Base-by-base conservation (phyloP, 2,888 invertebrate genomes). In the Lypha dubia region DNA sequence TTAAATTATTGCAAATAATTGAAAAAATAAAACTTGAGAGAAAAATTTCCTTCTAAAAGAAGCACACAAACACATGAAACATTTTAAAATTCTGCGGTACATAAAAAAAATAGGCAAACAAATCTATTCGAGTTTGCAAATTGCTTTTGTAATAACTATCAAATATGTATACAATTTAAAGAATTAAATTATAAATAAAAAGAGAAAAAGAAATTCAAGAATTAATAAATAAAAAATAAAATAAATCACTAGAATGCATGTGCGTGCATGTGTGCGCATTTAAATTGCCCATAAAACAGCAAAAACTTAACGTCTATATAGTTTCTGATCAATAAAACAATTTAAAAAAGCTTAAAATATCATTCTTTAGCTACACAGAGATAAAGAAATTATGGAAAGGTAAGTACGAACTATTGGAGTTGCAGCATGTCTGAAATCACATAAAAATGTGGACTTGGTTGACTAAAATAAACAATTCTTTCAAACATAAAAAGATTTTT, bases 311-410 rank as follows among this genome's bases (percentile, higher is more conserved):
- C 13, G 63, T 56, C 63, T 65, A 80, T 65, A 74, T 79, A 81
- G 81, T 84, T 84, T 84, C 77, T 79, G 77, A 74, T 74, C 70
- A 84, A 84, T 81, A 84, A 84, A 83, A 79, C 53, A 17, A 79
- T 84, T 84, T 81, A 56, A 84, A 81, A 81, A 74, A 77, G 84
- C 84, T 81, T 84, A 77, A 74, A 60, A 20, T 8, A 76, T 49
- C 41, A 3, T 24, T 73, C 24, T 79, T 73, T 65, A 49, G 3
- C 1, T 73, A n/a, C 38, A 38, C 35, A 11, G 35, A 3, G 11
- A 58, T 0, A 5, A 46, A 22, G 20, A 32, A 32, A n/a, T n/a
- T 20, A 6, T 8, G 3, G 1, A 46, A 49, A 46, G 35, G 46
- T 56, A 70, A 56, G 70, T 70, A 53, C n/a, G n/a, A n/a, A 7